Percentiles rank a stretch among this genome's conserved stretches.
Conservation (phyloP, 2,888 invertebrate genomes). For the Nomada ferruginata region DNA sequence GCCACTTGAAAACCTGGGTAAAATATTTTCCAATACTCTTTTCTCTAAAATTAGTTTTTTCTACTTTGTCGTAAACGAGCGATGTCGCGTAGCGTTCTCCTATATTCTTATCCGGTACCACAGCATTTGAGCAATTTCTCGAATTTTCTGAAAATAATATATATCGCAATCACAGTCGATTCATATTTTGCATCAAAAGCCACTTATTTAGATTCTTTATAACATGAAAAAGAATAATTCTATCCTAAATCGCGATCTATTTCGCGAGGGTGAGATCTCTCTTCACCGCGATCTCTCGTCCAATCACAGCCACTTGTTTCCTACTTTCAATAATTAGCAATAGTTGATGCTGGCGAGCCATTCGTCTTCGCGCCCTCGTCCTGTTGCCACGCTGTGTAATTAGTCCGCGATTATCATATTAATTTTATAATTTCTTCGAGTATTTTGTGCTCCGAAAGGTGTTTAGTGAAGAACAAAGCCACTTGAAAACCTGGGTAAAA, state of each 20-base stretch:
- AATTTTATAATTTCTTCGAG: background rate
- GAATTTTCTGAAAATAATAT: background rate
- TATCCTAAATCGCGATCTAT: background rate
- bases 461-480: background rate
- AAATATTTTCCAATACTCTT: background rate
- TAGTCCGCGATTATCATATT: background rate
- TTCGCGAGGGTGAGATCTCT: background rate
- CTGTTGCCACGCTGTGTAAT: background rate
- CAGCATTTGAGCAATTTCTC: background rate
- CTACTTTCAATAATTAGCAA: too few relatives aligned
- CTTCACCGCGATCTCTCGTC: background rate
- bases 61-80: background rate
- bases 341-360: background rate
- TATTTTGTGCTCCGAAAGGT: background rate
- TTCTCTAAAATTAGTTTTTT: background rate
- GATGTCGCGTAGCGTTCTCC: background rate
- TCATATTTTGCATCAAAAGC: background rate
- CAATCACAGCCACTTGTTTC: background rate
- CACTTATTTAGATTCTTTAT: background rate
- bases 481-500: background rate
- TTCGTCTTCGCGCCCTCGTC: background rate
- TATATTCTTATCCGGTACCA: background rate
- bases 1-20: background rate
- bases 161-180: background rate
- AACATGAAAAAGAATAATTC: background rate